Evolutionary conservation across 2,113 vertebrate species (phyloP), one percentile per base, ranked within the genome.

Genomic region (Nothobranchius kuhntae): DNA sequence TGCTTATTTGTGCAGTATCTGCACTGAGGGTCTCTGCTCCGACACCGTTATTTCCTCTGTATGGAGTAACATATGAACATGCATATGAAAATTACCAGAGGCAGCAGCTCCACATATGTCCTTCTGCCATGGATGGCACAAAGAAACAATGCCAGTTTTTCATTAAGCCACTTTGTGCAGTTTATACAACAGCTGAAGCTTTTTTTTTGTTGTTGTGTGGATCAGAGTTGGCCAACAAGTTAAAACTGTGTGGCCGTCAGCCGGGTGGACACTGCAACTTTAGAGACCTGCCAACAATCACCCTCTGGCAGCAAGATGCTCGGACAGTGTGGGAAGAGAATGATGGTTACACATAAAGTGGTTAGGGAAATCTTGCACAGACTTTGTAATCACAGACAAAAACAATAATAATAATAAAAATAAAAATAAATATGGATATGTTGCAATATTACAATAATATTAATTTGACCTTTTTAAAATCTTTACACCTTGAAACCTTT

Each of bases 11-110:
- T 91, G 30, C 2, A 3, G 4, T 30, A 30, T 30, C 30, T 30
- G 91, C 92, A 87, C 80, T 65, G 89, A 91, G 90, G 92, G 91
- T 76, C 87, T 89, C 81, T 75, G 82, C 85, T 89, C 74, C 87
- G 89, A 89, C 91, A 56, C 65, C 61, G 63, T 63, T 71, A 80
- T 89, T 82, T 78, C 71, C 69, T 84, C 78, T 76, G 77, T 82
- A 86, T 86, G 64, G 72, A 74, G 76, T 75, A 87, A 92, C 91
- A 92, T 91, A 91, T 88, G 90, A 87, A 86, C 85, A 88, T 89
- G 85, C 89, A 89, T 82, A 88, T 86, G 83, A 92, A 86, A 85
- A 88, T 87, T 75, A 87, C 86, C 88, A 84, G 76, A 74, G 85
- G 82, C 85, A 80, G 75, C 82, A 81, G 75, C 86, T 83, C 82